A percentile compares a stretch with the other conserved stretches of the same genome.
These are phyloP conservation scores for Gibbula magus DNA, from an alignment of 2,888 invertebrate species.

Conservation along the genomic window DNA sequence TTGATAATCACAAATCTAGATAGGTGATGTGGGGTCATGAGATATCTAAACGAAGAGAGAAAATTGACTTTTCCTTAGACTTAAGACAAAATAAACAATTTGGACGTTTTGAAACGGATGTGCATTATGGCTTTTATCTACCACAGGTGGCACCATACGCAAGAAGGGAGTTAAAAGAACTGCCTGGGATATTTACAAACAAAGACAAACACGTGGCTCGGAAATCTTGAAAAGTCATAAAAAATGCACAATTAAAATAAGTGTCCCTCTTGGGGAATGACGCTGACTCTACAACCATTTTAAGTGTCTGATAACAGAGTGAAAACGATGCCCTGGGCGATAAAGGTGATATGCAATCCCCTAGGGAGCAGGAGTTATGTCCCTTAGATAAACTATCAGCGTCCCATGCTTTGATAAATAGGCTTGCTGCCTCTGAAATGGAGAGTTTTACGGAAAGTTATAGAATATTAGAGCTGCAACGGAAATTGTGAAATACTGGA, in stretches of 20 bases:
- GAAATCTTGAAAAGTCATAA: background rate
- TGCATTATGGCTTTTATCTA: background rate
- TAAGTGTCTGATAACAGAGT: background rate
- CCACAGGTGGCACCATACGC: background rate
- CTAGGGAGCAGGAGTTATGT: constrained; percentile 3
- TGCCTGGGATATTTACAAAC: background rate
- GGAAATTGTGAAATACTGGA: background rate
- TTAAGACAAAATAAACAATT: background rate
- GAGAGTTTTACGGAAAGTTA: background rate
- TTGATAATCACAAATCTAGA: background rate
- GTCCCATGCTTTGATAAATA: background rate
- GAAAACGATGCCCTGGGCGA: background rate
- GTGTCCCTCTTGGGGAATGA: background rate
- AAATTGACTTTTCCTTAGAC: background rate
- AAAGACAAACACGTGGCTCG: background rate
- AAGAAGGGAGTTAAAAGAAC: background rate
- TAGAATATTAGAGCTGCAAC: too few species aligned
- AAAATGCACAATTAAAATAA: constrained; percentile 6
- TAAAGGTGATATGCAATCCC: background rate
- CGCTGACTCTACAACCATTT: background rate
- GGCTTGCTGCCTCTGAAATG: background rate
- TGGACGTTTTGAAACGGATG: constrained; percentile 4
- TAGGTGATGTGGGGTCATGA: background rate
- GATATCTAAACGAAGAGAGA: too few species aligned
- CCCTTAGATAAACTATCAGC: constrained; percentile 2